Base-by-base conservation (phyloP, 2,113 vertebrate species). In the Hystrix cristata region DNA sequence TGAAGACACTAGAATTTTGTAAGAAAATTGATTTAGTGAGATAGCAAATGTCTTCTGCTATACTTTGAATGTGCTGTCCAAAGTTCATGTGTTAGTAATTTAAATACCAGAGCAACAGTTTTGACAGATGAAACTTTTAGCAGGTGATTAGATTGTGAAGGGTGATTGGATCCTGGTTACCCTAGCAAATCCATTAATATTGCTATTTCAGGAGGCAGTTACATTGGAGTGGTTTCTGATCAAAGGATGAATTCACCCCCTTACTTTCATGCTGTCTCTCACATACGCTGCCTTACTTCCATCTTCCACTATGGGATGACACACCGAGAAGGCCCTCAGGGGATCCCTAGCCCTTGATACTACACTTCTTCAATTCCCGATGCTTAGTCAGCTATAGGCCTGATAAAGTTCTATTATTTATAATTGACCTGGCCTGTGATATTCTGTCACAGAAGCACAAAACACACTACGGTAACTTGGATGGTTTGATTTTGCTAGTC, bases 271-370 rank as follows among this genome's bases (percentile, higher is more conserved):
- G 12, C 62, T 69, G 8, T 83, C 10, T 71, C 21, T 62, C 29
- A 60, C 23, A 7, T n/a, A n/a, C 11, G 31, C 21, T 29, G 0
- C 5, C 0, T 71, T 51, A 0, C 1, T 10, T 10, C 25, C 21
- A 8, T 53, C 31, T 69, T 51, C 10, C 48, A 4, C 16, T 25
- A 21, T 15, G 8, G 13, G 3, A 34, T 46, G 8, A 1, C 59
- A 53, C 4, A 53, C 0, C 48, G 72, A 25, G n/a, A 60, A 60
- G 9, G 15, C 5, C 5, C 29, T 29, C 10, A 23, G 2, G 2
- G 11, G 38, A 43, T 51, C 18, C 3, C 7, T 9, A 7, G 0
- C 5, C 23, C 8, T 72, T 71, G 1, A 53, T 46, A 62, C 6
- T 64, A n/a, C 1, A 64, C 1, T 62, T 27, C 8, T 18, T 48